Base-by-base conservation (phyloP, 2,797 vertebrate species). In the Sebastes trivittatus region DNA sequence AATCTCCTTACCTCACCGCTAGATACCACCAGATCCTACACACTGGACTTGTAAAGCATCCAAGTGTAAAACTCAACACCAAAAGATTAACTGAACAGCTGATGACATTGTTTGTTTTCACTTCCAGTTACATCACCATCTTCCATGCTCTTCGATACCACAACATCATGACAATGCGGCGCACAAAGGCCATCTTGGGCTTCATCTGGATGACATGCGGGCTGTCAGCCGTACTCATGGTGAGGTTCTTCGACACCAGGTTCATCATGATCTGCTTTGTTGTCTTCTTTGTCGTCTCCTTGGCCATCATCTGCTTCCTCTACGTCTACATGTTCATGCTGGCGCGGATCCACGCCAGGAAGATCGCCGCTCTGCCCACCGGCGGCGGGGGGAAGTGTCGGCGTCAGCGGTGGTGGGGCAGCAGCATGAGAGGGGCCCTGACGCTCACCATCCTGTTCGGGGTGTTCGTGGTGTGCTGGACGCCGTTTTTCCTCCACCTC, bases 311-410 rank as follows among this genome's bases (percentile, higher is more conserved):
- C 80, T 93, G 97, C 59, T 96, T 97, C 66, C 97, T 99, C 20
- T 99, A 99, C 0, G 78, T 97, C 49, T 97, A 97, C 86, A 99
- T 99, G 97, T 98, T 99, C 77, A 93, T 98, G 77, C 80, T 98
- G 85, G 98, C 98, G 1, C 97, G 95, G 14, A 93, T 97, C 52
- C 98, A 99, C 0, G 96, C 97, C 72, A 96, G 93, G 73, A 97
- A 94, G 88, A 98, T 97, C 0, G 94, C 96, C 0, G 93, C 96
- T 0, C 91, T 97, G 69, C 94, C 97, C 0, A 93, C 91, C 8
- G 84, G 81, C 67, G 52, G 61, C 0, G 14, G 76, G 3, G 75
- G 78, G 13, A 89, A 38, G 29, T 52, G 67, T 7, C 73, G 52
- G 1, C 72, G 20, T 2, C 85, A 82, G 8, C 66, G 76, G 32